Conservation (phyloP, 2,888 invertebrate genomes). For the Cyclophora punctaria region DNA sequence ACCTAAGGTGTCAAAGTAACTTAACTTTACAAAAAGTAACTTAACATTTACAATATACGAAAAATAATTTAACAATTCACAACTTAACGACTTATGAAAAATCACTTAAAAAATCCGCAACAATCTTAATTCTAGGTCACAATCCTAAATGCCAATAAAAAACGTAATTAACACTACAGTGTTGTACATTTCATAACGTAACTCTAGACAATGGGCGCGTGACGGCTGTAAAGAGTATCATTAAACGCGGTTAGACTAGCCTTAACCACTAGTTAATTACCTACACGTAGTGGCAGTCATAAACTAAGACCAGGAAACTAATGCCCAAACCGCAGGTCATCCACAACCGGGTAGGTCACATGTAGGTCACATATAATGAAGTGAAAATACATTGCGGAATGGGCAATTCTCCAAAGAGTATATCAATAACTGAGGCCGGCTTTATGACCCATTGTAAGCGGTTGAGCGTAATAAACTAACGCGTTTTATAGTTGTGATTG, state of each 20-base stretch:
- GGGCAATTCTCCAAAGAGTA: too few relatives aligned
- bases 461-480: too few relatives aligned
- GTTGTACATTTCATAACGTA: slow-evolving; percentile 38
- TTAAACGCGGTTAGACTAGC: slow-evolving; percentile 37
- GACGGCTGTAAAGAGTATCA: slow-evolving; percentile 45
- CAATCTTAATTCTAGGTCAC: background rate
- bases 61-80: too few relatives aligned
- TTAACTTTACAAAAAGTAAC: too few relatives aligned
- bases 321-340: slow-evolving; percentile 51
- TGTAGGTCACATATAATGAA: slow-evolving; percentile 13
- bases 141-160: slow-evolving; percentile 2
- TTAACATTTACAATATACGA: too few relatives aligned
- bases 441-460: too few relatives aligned
- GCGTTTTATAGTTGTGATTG: too few relatives aligned
- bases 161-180: slow-evolving; percentile 27
- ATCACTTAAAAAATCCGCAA: background rate
- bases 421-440: background rate
- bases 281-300: slow-evolving; percentile 44
- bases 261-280: slow-evolving; percentile 62
- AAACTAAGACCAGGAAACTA: slow-evolving; percentile 58
- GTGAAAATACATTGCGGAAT: too few relatives aligned
- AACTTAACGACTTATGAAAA: background rate
- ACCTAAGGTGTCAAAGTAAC: too few relatives aligned
- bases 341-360: slow-evolving; percentile 38
- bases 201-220: slow-evolving; percentile 45